A percentile compares a stretch with the other conserved stretches of the same genome.
Evolutionary conservation across 2,888 invertebrate species (phyloP).

Genomic region (Torymus tubicola): DNA sequence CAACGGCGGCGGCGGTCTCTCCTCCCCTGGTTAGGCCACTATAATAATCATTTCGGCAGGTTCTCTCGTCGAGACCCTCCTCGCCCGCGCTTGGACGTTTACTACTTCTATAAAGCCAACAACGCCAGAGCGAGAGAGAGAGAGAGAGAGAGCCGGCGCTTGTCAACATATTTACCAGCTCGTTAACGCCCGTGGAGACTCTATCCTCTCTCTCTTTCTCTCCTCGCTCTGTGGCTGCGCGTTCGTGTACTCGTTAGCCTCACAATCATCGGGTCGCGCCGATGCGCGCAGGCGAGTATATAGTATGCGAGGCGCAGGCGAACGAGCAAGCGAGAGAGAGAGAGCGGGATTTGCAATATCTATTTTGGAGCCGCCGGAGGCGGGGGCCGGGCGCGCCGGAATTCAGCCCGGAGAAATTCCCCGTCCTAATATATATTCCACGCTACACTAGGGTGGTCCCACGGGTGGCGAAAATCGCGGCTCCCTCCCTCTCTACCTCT

Average conservation of each 20-base stretch:
- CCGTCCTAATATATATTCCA: slow-evolving; percentile 53
- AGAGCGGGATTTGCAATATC: slow-evolving; percentile 56
- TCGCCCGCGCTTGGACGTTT: slow-evolving; percentile 46
- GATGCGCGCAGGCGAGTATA: slow-evolving; percentile 10
- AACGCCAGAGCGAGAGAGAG: slow-evolving; percentile 32
- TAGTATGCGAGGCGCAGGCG: too few species aligned
- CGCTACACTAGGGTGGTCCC: slow-evolving; percentile 54
- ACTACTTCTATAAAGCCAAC: slow-evolving; percentile 55
- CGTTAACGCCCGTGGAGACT: slow-evolving; percentile 72
- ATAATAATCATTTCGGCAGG: slow-evolving; percentile 76
- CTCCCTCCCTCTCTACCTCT: slow-evolving; percentile 48
- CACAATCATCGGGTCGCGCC: slow-evolving; percentile 53
- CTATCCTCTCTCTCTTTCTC: slow-evolving; percentile 42
- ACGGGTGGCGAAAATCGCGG: slow-evolving; percentile 58
- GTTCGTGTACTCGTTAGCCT: slow-evolving; percentile 56
- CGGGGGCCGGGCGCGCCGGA: slow-evolving; percentile 21
- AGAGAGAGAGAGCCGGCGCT: slow-evolving; percentile 63
- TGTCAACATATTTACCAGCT: slow-evolving; percentile 77
- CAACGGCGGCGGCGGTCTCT: too few species aligned
- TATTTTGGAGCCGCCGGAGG: slow-evolving; percentile 49
- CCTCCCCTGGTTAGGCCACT: slow-evolving; percentile 70
- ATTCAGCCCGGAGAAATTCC: slow-evolving; percentile 50
- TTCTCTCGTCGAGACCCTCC: slow-evolving; percentile 2
- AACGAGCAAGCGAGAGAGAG: too few species aligned
- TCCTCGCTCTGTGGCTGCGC: neutral